These are phyloP conservation scores for Galeruca laticollis DNA, from an alignment of 2,888 invertebrate species.

Conservation along the genomic window DNA sequence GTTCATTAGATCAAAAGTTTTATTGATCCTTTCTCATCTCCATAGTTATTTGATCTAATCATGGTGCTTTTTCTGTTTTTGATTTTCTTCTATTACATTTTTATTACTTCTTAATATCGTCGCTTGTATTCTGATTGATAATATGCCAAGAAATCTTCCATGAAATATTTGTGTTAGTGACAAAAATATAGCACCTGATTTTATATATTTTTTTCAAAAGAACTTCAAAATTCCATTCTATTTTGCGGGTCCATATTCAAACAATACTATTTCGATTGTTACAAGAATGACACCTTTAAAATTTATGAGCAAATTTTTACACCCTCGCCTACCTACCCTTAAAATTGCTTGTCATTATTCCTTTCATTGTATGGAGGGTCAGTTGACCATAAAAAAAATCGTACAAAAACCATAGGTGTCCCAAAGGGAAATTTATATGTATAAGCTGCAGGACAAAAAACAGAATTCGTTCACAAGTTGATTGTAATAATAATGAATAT, in stretches of 20 bases:
- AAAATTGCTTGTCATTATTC: constrained; percentile 9
- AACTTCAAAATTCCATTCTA: not conserved
- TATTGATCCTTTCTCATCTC: no score
- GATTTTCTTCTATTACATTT: no score
- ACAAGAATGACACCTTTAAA: constrained; percentile 8
- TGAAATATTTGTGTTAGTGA: not conserved
- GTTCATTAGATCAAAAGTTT: no score
- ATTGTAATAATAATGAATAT: no score
- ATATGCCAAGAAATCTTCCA: no score
- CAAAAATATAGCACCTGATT: not conserved
- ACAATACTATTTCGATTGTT: not conserved
- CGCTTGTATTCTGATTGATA: no score
- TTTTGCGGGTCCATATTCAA: not conserved
- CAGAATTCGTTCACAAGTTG: no score
- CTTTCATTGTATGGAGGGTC: not conserved
- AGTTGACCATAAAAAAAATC: not conserved
- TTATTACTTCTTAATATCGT: no score
- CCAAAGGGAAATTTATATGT: not conserved
- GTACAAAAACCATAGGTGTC: not conserved
- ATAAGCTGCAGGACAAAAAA: not conserved
- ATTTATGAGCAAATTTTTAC: constrained; percentile 1
- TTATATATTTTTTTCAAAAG: no score
- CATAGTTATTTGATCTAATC: no score
- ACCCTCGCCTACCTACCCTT: constrained; percentile 12
- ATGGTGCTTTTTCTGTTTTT: no score